Base-by-base conservation (phyloP, 1,140 invertebrate genomes). In the Aphelenchoides fujianensis region DNA sequence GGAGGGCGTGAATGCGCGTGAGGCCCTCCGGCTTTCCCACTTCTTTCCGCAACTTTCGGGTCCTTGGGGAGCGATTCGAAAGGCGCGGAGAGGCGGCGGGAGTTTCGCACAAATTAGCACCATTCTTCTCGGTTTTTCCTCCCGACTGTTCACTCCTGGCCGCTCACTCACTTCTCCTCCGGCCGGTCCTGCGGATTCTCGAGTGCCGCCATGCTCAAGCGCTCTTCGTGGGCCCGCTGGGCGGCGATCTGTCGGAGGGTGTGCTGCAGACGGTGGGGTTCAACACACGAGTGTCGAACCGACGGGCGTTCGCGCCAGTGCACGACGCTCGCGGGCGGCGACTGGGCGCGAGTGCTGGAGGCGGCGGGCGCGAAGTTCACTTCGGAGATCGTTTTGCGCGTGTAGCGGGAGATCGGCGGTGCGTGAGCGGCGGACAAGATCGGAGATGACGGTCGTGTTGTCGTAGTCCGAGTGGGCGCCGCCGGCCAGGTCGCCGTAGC, bases 111-210 rank as follows among this genome's bases (percentile, higher is more conserved):
- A 48, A 48, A 48, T 48, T 48, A 48, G 41, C 41, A 48, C 12
- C 41, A 48, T 16, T 48, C 23, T 23, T 16, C 41, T 23, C 41
- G 23, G 23, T 48, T 23, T 12, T 48, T 48, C 23, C 41, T 48
- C 12, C 41, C 12, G 23, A n/a, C n/a, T n/a, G n/a, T n/a, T n/a
- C n/a, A n/a, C n/a, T n/a, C n/a, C n/a, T n/a, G n/a, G n/a, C n/a
- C n/a, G n/a, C n/a, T n/a, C 41, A 48, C 41, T 48, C 41, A 48
- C 41, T 48, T 48, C 41, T n/a, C n/a, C n/a, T n/a, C n/a, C n/a
- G n/a, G 41, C 23, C 23, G 41, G 41, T 48, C 23, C 23, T 48
- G n/a, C n/a, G n/a, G 12, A 48, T 48, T 48, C 12, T 48, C 41
- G 41, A 48, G 12, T 16, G 41, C n/a, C n/a, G n/a, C 12, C 12